Percentiles rank a stretch among this genome's conserved stretches.
Conservation (phyloP, 2,797 vertebrate species). For the Scarus forsteni region DNA sequence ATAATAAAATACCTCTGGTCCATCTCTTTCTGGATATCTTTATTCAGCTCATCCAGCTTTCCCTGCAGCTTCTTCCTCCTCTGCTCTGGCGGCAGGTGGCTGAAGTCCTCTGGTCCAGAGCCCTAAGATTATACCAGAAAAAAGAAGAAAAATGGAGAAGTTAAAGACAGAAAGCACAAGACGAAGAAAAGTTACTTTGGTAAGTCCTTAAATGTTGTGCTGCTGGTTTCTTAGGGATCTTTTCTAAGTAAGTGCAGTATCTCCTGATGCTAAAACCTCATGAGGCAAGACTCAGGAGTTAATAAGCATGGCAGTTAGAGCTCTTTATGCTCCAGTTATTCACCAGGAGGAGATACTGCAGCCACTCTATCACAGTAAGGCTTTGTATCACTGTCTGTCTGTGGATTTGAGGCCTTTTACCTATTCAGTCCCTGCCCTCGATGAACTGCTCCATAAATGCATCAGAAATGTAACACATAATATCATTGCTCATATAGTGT, state of each 20-base stretch:
- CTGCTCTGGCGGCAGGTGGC: constrained; percentile 97
- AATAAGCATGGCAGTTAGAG: constrained; percentile 7
- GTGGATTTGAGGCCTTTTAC: constrained; percentile 52
- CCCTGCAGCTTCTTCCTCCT: constrained; percentile 97
- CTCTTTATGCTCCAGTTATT: constrained; percentile 13
- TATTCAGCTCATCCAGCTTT: constrained; percentile 94
- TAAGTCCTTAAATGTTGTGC: background rate
- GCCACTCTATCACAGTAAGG: constrained; percentile 44
- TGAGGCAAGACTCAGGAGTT: constrained; percentile 11
- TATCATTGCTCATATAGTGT: constrained; percentile 29
- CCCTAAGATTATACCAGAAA: constrained; percentile 81
- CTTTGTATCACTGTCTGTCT: constrained; percentile 25
- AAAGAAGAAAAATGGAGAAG: background rate
- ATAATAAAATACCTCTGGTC: constrained; percentile 90
- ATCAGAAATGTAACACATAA: constrained; percentile 45
- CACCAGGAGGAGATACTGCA: constrained; percentile 62
- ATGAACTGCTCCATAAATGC: constrained; percentile 16
- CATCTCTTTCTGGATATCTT: constrained; percentile 95
- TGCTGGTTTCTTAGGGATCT: constrained; percentile 18
- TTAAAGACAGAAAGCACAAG: constrained; percentile 1
- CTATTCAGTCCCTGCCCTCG: constrained; percentile 58
- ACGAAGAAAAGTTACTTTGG: background rate
- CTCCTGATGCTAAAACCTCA: constrained; percentile 30
- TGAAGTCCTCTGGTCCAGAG: constrained; percentile 95
- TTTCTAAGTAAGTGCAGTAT: constrained; percentile 54